phyloP scores from a whole-genome alignment of 2,797 vertebrate species.

The Cryptoblepharus egeriae region DNA sequence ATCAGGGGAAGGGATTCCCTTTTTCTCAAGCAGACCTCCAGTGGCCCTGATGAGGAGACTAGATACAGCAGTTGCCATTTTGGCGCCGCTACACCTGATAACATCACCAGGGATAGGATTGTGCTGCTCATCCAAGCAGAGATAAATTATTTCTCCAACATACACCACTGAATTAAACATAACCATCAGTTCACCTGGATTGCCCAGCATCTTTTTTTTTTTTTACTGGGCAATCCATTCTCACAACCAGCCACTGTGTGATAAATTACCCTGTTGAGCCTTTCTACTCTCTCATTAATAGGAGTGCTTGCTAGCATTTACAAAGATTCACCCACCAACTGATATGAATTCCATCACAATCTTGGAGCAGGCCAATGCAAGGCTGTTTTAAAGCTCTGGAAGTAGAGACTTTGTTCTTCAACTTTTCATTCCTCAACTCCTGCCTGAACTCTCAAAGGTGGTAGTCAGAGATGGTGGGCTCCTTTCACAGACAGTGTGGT shows the following conservation, averaged over 20 bases:
- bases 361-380: not conserved
- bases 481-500: conserved; percentile 1
- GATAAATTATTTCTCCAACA: conserved; percentile 29
- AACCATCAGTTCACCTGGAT: not conserved
- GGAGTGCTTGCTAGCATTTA: not conserved
- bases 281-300: not conserved
- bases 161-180: not conserved
- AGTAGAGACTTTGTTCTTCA: not conserved
- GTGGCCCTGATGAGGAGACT: too few species aligned
- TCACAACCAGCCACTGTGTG: not conserved
- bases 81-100: too few species aligned
- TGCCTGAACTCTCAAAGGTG: conserved; percentile 33
- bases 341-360: not conserved
- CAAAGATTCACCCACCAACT: not conserved
- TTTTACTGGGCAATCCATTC: not conserved
- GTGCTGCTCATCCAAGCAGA: conserved; percentile 3
- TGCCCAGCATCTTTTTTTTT: not conserved
- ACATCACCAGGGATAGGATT: too few species aligned
- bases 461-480: conserved; percentile 20
- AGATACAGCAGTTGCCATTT: too few species aligned
- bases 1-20: too few species aligned
- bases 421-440: conserved; percentile 9
- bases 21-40: too few species aligned
- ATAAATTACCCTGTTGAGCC: not conserved
- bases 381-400: not conserved